Base-by-base conservation (phyloP, 37 sponge, comb jelly and placozoan species). In the Halichondria panicea region DNA sequence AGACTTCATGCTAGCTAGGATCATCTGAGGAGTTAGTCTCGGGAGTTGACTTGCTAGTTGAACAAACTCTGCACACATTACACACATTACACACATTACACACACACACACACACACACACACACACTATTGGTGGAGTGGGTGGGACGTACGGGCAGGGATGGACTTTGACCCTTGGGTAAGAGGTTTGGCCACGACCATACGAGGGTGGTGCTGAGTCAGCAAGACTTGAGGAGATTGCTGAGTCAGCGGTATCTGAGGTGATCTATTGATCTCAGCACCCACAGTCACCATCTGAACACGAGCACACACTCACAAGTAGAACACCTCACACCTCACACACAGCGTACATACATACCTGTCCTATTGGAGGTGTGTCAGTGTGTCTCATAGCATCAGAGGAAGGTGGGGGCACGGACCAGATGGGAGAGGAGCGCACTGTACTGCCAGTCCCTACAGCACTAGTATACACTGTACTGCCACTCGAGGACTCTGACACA, bases 11-110 rank as follows among this genome's bases (percentile, higher is more conserved):
- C 76, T 62, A 11, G 76, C 76, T 19, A 76, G 76, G 52, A 79
- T 57, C 45, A 59, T 60, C 61, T 79, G 44, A n/a, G 80, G 70
- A 12, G 80, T 79, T 46, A 79, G 80, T 21, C 57, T 68, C 60
- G 73, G 73, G 3, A 72, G 25, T 39, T 56, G 57, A 33, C 73
- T 72, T 21, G 73, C 73, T 21, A 72, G 73, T 42, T 72, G 73
- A 4, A 58, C 21, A 38, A 72, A 42, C 18, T 68, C 44, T n/a
- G 69, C 27, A 18, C 9, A 64, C 4, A 64, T 32, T 31, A 39
- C 15, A 34, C n/a, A 7, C 42, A 13, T 39, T 39, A 27, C 28
- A 43, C 44, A 70, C 35, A 70, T 15, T 11, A 70, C 13, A 50
- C 6, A 37, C 40, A n/a, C 48, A 6, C 6, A 68, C 6, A 32